phyloP scores from a whole-genome alignment of 2,888 invertebrate genomes.

The Chironomus tentans region DNA sequence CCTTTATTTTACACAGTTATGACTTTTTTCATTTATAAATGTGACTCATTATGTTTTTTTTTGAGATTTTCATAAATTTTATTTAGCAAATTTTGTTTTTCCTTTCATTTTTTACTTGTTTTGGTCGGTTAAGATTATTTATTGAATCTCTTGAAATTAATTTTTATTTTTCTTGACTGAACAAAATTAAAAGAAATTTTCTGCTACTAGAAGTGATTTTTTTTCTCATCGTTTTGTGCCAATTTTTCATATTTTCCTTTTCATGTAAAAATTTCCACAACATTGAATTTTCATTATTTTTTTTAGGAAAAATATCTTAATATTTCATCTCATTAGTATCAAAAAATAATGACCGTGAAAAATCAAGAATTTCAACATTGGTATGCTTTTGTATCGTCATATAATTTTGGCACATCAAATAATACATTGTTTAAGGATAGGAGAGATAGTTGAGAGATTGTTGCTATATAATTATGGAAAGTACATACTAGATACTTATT shows the following conservation, averaged over 20 bases:
- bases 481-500: not conserved
- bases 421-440: not conserved
- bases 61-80: not conserved
- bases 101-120: not conserved
- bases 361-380: not conserved
- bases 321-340: not conserved
- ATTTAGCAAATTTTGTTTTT: not conserved
- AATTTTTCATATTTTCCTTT: not conserved
- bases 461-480: not conserved
- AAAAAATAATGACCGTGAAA: not conserved
- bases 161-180: not conserved
- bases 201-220: not conserved
- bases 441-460: too few species aligned
- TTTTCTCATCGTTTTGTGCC: not conserved
- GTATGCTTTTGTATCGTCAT: not conserved
- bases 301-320: not conserved
- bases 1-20: not conserved
- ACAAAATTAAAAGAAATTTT: not conserved
- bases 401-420: not conserved
- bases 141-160: not conserved
- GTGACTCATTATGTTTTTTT: not conserved
- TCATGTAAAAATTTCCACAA: not conserved
- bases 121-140: not conserved
- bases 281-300: not conserved
- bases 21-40: not conserved